Conservation (phyloP, 2,113 vertebrate genomes). For the Sylvilagus bachmani region DNA sequence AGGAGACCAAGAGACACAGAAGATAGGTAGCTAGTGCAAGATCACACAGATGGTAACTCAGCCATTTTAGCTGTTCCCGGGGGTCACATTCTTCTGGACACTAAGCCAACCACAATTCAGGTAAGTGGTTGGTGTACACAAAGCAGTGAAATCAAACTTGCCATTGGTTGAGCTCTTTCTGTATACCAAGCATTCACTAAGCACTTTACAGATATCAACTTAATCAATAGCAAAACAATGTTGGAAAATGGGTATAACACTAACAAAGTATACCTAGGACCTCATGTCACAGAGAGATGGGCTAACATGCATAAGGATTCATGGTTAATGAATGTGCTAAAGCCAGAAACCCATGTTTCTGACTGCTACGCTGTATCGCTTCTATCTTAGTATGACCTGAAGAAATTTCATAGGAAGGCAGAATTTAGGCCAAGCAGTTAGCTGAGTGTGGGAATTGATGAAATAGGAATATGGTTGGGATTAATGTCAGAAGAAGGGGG, state of each 20-base stretch:
- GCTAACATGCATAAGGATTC: background rate
- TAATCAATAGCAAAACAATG: background rate
- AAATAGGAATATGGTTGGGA: background rate
- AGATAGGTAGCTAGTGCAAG: background rate
- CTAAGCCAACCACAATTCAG: background rate
- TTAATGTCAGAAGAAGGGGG: background rate
- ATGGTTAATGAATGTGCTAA: background rate
- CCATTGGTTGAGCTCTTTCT: background rate
- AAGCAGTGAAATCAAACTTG: background rate
- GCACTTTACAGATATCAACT: background rate
- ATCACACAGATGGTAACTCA: background rate
- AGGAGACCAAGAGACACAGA: background rate
- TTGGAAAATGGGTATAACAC: background rate
- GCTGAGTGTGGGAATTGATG: background rate
- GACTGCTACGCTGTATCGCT: background rate
- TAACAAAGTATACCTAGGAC: rapidly evolving
- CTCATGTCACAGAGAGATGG: rapidly evolving
- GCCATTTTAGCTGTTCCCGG: background rate
- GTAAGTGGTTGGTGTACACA: background rate
- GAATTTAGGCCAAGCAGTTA: background rate
- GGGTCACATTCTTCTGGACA: background rate
- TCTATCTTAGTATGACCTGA: background rate
- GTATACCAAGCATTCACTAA: background rate
- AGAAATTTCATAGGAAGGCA: background rate
- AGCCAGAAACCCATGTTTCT: background rate